Conservation (phyloP, 2,888 invertebrate species). For the Drosophila austrosaltans region DNA sequence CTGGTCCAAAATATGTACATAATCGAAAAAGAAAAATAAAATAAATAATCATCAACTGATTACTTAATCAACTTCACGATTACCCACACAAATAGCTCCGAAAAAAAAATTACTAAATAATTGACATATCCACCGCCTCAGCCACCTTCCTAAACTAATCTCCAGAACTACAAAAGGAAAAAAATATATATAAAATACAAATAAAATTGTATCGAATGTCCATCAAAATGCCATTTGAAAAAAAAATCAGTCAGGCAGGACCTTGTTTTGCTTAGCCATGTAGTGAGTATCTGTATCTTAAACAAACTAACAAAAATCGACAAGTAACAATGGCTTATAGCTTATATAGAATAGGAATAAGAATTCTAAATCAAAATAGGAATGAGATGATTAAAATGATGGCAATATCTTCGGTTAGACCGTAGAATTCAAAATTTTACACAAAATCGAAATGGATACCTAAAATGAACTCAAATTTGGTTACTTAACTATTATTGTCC, state of each 20-base stretch:
- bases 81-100: slow-evolving; percentile 44
- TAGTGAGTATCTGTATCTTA: slow-evolving; percentile 61
- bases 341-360: slow-evolving; percentile 44
- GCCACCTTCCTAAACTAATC: slow-evolving; percentile 46
- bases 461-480: background rate
- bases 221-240: slow-evolving; percentile 58
- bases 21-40: slow-evolving; percentile 2
- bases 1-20: slow-evolving; percentile 78
- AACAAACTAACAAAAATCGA: slow-evolving; percentile 25
- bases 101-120: background rate
- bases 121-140: slow-evolving; percentile 70
- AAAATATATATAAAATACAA: background rate
- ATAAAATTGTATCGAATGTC: slow-evolving; percentile 49
- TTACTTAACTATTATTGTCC: background rate
- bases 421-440: slow-evolving; percentile 46
- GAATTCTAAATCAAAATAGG: slow-evolving; percentile 38
- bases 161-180: slow-evolving; percentile 12
- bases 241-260: slow-evolving; percentile 75
- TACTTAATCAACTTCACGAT: slow-evolving; percentile 11
- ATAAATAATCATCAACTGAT: slow-evolving; percentile 26
- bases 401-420: slow-evolving; percentile 50
- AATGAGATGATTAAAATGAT: background rate
- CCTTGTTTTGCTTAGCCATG: slow-evolving; percentile 72
- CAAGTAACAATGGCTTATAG: slow-evolving; percentile 61
- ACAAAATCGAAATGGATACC: slow-evolving; percentile 15